phyloP scores from a whole-genome alignment of 2,888 invertebrate genomes.

The Epiperipatus broadwayi region DNA sequence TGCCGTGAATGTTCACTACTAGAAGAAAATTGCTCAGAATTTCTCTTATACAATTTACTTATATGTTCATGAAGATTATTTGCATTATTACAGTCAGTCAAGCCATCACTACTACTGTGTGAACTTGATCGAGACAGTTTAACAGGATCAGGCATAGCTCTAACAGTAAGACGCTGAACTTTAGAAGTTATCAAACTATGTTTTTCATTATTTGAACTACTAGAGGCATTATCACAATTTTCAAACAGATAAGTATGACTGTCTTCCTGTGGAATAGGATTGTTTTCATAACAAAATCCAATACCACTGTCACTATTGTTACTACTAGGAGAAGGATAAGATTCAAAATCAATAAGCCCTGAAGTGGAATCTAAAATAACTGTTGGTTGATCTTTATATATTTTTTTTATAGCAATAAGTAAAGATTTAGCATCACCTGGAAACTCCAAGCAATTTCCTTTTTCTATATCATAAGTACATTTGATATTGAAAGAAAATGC shows the following conservation, averaged over 20 bases:
- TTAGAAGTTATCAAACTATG: too few species aligned
- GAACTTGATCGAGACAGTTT: too few species aligned
- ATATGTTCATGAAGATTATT: too few species aligned
- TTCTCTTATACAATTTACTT: too few species aligned
- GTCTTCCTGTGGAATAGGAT: too few species aligned
- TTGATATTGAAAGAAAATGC: conserved; percentile 63
- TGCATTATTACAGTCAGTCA: too few species aligned
- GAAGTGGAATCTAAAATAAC: conserved; percentile 17
- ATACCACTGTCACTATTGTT: conserved; percentile 90
- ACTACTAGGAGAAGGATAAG: conserved; percentile 39
- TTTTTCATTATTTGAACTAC: too few species aligned
- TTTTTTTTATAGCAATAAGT: conserved; percentile 37
- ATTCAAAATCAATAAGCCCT: conserved; percentile 30
- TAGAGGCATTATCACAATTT: too few species aligned
- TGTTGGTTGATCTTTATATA: conserved; percentile 29
- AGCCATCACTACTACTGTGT: too few species aligned
- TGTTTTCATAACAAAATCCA: conserved; percentile 64
- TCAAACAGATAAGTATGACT: too few species aligned
- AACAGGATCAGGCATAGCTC: conserved; percentile 48
- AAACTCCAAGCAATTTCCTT: conserved; percentile 57
- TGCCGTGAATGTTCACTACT: too few species aligned
- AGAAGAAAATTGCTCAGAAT: too few species aligned
- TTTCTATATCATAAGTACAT: conserved; percentile 41
- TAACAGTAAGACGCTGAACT: conserved; percentile 37
- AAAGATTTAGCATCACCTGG: conserved; percentile 56